These are phyloP conservation scores for Pammene fasciana DNA, from an alignment of 2,888 invertebrate species.

Conservation along the genomic window DNA sequence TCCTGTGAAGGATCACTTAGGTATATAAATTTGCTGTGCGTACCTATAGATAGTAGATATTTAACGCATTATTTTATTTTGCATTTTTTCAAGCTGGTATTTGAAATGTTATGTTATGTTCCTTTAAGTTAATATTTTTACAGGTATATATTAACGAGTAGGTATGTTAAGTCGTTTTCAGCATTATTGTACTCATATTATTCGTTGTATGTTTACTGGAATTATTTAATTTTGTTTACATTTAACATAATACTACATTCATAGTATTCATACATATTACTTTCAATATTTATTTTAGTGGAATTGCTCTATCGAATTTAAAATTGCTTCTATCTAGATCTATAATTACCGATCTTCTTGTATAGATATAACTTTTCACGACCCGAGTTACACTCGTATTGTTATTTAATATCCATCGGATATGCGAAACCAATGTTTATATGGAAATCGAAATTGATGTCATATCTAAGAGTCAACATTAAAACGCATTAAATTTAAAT, in stretches of 20 bases:
- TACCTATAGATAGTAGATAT: no score
- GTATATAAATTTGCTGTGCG: constrained; percentile 1
- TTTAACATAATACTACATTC: constrained; percentile 1
- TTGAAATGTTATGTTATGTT: background rate
- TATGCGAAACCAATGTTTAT: background rate
- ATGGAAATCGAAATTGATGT: background rate
- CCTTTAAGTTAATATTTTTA: constrained; percentile 15
- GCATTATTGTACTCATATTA: constrained; percentile 36
- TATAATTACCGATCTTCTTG: background rate
- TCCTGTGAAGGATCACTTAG: background rate
- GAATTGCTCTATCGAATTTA: constrained; percentile 2
- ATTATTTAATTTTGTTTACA: constrained; percentile 6
- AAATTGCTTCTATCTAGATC: constrained; percentile 12
- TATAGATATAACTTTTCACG: background rate
- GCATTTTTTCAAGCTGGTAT: constrained; percentile 9
- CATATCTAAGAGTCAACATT: background rate
- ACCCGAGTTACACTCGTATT: background rate
- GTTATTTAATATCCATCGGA: constrained; percentile 3
- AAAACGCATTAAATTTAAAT: background rate
- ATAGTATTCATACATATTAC: constrained; percentile 1
- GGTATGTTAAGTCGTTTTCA: constrained; percentile 4
- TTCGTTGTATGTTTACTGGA: constrained; percentile 37
- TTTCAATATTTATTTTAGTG: constrained; percentile 16
- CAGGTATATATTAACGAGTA: background rate
- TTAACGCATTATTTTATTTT: background rate